Conservation (phyloP, 2,113 vertebrate species). For the Ictalurus punctatus region DNA sequence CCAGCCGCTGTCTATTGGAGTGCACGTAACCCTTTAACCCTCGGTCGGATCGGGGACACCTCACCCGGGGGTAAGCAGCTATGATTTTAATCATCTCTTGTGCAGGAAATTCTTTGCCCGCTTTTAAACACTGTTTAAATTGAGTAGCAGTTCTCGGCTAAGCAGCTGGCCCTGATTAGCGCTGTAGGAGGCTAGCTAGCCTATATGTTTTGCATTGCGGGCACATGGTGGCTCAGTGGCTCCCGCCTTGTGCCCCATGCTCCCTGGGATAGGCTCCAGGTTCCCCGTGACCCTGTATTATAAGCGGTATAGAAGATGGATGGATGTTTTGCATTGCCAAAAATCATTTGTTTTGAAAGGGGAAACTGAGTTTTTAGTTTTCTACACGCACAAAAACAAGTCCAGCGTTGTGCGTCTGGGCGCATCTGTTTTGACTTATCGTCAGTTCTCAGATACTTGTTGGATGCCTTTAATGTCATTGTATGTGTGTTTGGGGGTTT, state of each 20-base stretch:
- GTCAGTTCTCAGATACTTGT: not conserved
- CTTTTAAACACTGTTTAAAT: slow-evolving; percentile 48
- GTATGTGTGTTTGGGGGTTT: slow-evolving; percentile 23
- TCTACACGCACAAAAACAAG: not conserved
- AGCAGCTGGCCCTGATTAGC: slow-evolving; percentile 61
- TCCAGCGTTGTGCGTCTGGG: not conserved
- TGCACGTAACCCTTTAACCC: slow-evolving; percentile 44
- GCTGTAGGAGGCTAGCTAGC: slow-evolving; percentile 29
- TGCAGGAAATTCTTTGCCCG: slow-evolving; percentile 38
- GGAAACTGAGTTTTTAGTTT: not conserved
- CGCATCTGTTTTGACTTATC: not conserved
- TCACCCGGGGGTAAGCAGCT: slow-evolving; percentile 64
- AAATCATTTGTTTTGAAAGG: slow-evolving; percentile 58
- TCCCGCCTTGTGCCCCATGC: too few relatives aligned
- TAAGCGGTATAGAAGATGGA: too few relatives aligned
- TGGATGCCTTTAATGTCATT: slow-evolving; percentile 18
- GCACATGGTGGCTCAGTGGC: too few relatives aligned
- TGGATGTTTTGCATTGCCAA: not conserved
- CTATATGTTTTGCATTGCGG: slow-evolving; percentile 34
- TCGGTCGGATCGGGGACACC: slow-evolving; percentile 55
- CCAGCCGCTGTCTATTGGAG: too few relatives aligned
- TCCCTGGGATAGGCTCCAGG: too few relatives aligned
- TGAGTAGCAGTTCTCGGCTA: slow-evolving; percentile 55
- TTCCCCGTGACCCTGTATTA: too few relatives aligned
- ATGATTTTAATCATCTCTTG: not conserved